Evolutionary conservation across 2,888 invertebrate species (phyloP).

Genomic region (Cyaniris semiargus): DNA sequence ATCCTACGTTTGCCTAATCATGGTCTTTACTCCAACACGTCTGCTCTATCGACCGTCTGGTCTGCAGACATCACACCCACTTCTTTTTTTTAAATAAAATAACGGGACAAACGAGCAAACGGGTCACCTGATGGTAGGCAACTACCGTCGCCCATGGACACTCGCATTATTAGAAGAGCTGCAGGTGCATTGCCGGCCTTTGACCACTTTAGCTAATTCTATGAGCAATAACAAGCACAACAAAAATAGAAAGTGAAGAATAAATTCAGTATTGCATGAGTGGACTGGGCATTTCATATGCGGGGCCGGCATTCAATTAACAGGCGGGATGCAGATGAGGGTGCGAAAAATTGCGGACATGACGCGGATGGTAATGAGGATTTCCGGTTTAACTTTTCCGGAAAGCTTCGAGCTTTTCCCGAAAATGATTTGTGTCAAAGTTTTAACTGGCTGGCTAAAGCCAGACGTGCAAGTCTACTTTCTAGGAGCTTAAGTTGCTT

Average conservation of each 20-base stretch:
- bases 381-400: slow-evolving; percentile 30
- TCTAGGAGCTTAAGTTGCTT: not conserved
- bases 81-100: too few species aligned
- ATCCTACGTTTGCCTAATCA: too few species aligned
- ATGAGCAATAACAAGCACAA: not conserved
- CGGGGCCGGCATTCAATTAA: slow-evolving; percentile 43
- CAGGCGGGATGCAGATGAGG: slow-evolving; percentile 39
- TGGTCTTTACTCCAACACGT: too few species aligned
- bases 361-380: slow-evolving; percentile 35
- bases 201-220: not conserved
- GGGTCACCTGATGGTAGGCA: too few species aligned
- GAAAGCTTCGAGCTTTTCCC: not conserved
- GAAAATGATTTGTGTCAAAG: not conserved
- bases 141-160: too few species aligned
- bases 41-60: too few species aligned
- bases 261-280: slow-evolving; percentile 3
- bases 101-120: too few species aligned
- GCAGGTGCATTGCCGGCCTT: too few species aligned
- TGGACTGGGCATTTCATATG: slow-evolving; percentile 38
- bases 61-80: too few species aligned
- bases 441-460: not conserved
- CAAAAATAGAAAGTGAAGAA: not conserved
- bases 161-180: too few species aligned
- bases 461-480: not conserved
- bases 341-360: slow-evolving; percentile 36